A percentile compares a stretch with the other conserved stretches of the same genome.
phyloP scores from a whole-genome alignment of 2,888 invertebrate species.

The Malachius bipustulatus region DNA sequence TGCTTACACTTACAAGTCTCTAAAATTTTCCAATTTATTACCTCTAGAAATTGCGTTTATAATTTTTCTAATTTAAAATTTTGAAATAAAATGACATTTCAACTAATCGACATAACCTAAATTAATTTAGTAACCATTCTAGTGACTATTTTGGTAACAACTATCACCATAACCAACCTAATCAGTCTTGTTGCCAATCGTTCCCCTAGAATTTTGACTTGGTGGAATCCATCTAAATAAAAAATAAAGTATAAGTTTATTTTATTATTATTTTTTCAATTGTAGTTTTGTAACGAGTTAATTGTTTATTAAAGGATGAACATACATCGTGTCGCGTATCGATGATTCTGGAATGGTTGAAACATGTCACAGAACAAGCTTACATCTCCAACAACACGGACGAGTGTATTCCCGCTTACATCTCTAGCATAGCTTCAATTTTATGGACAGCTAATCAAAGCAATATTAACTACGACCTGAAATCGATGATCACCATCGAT shows the following conservation, averaged over 20 bases:
- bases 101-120: too few species aligned
- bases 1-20: too few species aligned
- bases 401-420: slow-evolving; percentile 42
- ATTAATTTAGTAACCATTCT: too few species aligned
- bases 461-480: slow-evolving; percentile 49
- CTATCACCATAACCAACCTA: too few species aligned
- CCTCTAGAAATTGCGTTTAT: too few species aligned
- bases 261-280: slow-evolving; percentile 1
- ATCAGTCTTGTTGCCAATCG: too few species aligned
- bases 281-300: too few species aligned
- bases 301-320: slow-evolving; percentile 39
- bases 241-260: slow-evolving; percentile 5
- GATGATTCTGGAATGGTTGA: slow-evolving; percentile 64
- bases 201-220: too few species aligned
- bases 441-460: slow-evolving; percentile 61
- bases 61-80: too few species aligned
- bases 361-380: slow-evolving; percentile 43
- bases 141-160: too few species aligned
- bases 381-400: slow-evolving; percentile 31
- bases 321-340: slow-evolving; percentile 49
- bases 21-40: too few species aligned
- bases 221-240: slow-evolving; percentile 1
- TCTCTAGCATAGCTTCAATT: slow-evolving; percentile 73
- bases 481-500: slow-evolving; percentile 57
- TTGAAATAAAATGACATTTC: too few species aligned